A percentile compares a stretch with the other conserved stretches of the same genome.
Conservation (phyloP, 2,113 vertebrate genomes). For the Muntiacus reevesi region DNA sequence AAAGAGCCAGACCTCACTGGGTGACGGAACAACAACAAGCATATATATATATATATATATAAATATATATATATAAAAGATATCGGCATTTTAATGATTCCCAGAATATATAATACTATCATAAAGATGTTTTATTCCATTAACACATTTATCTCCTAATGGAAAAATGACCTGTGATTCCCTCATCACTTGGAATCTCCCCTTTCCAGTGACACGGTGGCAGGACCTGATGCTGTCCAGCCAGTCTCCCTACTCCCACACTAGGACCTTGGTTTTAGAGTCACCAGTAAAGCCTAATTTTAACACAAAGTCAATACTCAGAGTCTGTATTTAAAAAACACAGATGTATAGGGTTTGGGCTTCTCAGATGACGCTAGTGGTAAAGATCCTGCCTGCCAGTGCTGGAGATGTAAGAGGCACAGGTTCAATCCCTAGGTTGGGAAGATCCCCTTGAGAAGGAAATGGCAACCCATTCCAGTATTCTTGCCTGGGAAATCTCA, state of each 20-base stretch:
- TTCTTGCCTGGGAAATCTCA: not conserved
- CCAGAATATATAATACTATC: not conserved
- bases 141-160: not conserved
- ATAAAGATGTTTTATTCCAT: not conserved
- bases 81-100: not conserved
- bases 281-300: not conserved
- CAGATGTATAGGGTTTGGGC: not conserved
- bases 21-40: no score
- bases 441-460: not conserved
- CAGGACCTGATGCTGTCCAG: not conserved
- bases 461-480: not conserved
- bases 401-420: not conserved
- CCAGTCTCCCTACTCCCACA: fast-evolving
- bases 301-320: not conserved
- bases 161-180: not conserved
- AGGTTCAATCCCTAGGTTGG: not conserved
- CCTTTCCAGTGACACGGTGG: not conserved
- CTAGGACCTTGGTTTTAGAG: not conserved
- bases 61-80: not conserved
- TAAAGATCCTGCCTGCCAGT: not conserved
- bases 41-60: not conserved
- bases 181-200: not conserved
- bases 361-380: not conserved
- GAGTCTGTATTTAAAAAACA: not conserved
- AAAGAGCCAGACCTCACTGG: no score